Evolutionary conservation across 2,113 vertebrate genomes (phyloP).

Genomic region (Cettia cetti): DNA sequence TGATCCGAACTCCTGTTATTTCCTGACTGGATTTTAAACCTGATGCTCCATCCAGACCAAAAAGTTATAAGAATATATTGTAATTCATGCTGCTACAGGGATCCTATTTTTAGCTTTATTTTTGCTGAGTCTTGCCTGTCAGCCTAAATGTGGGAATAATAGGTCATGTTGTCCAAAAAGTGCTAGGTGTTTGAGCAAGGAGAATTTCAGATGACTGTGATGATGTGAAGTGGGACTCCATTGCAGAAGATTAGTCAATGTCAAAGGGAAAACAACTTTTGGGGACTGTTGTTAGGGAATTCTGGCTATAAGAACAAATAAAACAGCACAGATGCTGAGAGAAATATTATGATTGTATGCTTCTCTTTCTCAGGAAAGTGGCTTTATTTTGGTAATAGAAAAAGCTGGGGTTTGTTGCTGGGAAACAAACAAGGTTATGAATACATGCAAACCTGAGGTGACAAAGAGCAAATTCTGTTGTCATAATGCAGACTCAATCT

Average conservation of each 20-base stretch:
- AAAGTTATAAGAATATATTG: not conserved
- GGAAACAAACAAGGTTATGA: not conserved
- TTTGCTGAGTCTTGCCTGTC: not conserved
- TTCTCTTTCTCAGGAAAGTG: not conserved
- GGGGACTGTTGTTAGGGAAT: not conserved
- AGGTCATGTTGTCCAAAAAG: not conserved
- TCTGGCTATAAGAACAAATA: not conserved
- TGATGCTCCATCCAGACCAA: not conserved
- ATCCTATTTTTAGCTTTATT: not conserved
- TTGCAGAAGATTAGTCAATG: not conserved
- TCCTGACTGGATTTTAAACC: not conserved
- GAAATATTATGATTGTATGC: not conserved
- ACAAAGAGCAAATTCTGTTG: not conserved
- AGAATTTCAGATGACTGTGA: not conserved
- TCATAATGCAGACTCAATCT: not conserved
- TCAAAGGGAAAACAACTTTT: not conserved
- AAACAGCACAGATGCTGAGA: not conserved
- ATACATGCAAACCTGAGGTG: not conserved
- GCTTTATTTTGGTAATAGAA: not conserved
- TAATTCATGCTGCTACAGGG: not conserved
- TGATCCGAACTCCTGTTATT: not conserved
- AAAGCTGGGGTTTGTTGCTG: not conserved
- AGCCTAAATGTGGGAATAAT: not conserved
- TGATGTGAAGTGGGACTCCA: not conserved
- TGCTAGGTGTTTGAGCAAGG: not conserved